These are phyloP conservation scores for Rhyacophila evoluta DNA, from an alignment of 2,888 invertebrate genomes.

Conservation along the genomic window DNA sequence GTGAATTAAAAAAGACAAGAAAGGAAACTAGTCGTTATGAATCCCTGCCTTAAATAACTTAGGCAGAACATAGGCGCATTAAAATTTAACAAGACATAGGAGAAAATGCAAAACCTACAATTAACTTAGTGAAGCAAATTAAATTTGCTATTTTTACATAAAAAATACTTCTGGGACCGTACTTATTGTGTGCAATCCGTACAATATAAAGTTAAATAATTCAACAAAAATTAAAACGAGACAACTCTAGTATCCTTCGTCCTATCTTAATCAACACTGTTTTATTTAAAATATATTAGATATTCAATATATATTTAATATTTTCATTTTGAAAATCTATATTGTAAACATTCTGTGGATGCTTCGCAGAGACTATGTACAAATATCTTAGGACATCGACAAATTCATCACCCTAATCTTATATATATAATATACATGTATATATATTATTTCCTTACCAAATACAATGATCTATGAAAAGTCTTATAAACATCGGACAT, in stretches of 20 bases:
- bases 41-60: conserved; percentile 18
- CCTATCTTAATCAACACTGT: conserved; percentile 35
- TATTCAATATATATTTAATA: conserved; percentile 43
- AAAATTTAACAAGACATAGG: conserved; percentile 39
- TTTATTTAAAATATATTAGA: conserved; percentile 46
- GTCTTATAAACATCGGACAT: conserved; percentile 54
- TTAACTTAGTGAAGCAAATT: conserved; percentile 49
- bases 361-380: conserved; percentile 36
- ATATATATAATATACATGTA: no score
- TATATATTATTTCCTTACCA: conserved; percentile 49
- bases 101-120: conserved; percentile 50
- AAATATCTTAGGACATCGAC: conserved; percentile 37
- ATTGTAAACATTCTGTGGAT: conserved; percentile 29
- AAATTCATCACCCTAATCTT: conserved; percentile 31
- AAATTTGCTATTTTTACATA: conserved; percentile 47
- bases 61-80: conserved; percentile 26
- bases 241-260: conserved; percentile 26
- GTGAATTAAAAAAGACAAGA: conserved; percentile 53
- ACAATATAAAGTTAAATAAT: conserved; percentile 30
- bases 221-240: conserved; percentile 38
- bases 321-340: conserved; percentile 34
- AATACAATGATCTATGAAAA: conserved; percentile 53
- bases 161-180: conserved; percentile 44
- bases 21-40: conserved; percentile 46
- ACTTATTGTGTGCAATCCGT: conserved; percentile 30